Evolutionary conservation across 2,888 invertebrate species (phyloP), one percentile per base, ranked within the genome.

Genomic region (Macrosiphum euphorbiae): DNA sequence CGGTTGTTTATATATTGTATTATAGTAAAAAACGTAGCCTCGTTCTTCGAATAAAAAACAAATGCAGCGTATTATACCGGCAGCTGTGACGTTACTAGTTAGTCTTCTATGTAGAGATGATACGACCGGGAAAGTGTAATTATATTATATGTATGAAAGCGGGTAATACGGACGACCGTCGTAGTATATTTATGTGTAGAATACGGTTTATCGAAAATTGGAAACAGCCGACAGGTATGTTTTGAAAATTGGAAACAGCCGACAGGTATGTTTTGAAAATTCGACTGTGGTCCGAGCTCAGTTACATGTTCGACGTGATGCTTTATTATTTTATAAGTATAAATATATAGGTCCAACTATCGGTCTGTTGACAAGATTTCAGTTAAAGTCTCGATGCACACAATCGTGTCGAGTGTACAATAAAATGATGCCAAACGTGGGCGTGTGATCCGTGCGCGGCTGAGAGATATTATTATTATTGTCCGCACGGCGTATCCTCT

Each of bases 401-500:
- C 78, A 78, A 20, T 35, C 78, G 35, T 20, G 78, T 35, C 78
- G 78, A 35, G 7, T 35, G 26, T 86, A 86, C 85, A 44, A 86
- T 26, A 78, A 88, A 92, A 89, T 13, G 86, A 90, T n/a, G 85
- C 47, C 35, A 61, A 58, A 90, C 58, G 93, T 90, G 90, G 85
- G 93, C 61, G 93, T 89, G 88, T 89, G 88, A n/a, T 44, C 78
- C 35, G 20, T 35, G 35, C 47, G 44, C 67, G 58, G 28, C 47
- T 47, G 13, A 11, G 28, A 86, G 47, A 78, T 1, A 84, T 84
- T 67, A n/a, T 13, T 67, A 20, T 78, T 58, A 26, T 26, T 58
- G 58, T 58, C 58, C 78, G 78, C 35, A 41, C 78, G 35, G 35
- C 20, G 0, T 35, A 20, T 35, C 7, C 35, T 78, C 78, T 78